Base-by-base conservation (phyloP, 2,888 invertebrate genomes). In the Epinotia demarniana region DNA sequence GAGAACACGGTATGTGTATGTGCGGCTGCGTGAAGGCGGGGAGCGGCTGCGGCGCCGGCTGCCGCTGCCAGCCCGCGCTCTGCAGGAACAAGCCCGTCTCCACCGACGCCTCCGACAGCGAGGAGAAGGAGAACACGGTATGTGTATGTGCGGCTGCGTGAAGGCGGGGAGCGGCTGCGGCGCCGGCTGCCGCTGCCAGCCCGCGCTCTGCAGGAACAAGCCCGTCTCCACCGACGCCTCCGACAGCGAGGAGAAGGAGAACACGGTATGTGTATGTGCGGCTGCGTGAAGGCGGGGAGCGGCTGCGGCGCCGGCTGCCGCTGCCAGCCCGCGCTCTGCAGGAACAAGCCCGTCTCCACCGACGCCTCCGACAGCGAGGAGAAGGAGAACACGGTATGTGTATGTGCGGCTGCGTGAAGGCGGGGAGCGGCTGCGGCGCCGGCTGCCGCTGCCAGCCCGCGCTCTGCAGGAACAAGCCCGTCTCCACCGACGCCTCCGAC, bases 401-500 rank as follows among this genome's bases (percentile, higher is more conserved):
- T n/a, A 83, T 95, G 70, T 96, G 96, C 86, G 93, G 95, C 19
- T 96, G 96, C 78, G 92, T 94, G 6, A 96, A 95, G 87, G 82
- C 92, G 1, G 89, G 86, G 3, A 80, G 81, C 55, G 83, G 84
- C 0, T 96, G 96, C 81, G 83, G 89, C 0, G 23, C 27, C 39
- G 82, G 90, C 0, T 96, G 96, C 81, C 93, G 95, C 67, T 96
- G 96, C 77, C 90, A 90, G 80, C 80, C 85, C 0, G 88, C 86
- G 11, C 81, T 87, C 0, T 96, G 93, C 85, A 87, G 85, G 83
- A 93, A 93, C 80, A 77, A 87, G 0, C 78, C 84, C 0, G 67
- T 72, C 8, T 80, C 80, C 3, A 86, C 87, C 0, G 33, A 68
- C 39, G 67, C 67, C 2, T 46, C 80, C 60, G 92, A 90, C 18